phyloP scores from a whole-genome alignment of 37 sponge, comb jelly and placozoan genomes.

The Corticium candelabrum region DNA sequence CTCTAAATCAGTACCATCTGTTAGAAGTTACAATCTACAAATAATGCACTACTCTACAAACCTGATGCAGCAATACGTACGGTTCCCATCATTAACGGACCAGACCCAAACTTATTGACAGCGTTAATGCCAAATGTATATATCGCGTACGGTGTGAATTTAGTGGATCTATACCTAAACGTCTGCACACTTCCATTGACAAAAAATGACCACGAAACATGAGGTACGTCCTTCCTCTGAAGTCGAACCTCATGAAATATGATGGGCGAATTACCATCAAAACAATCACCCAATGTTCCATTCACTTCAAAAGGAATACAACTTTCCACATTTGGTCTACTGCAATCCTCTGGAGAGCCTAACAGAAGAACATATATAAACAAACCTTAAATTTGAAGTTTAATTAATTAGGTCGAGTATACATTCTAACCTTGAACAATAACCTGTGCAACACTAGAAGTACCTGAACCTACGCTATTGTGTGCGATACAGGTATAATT shows the following conservation, averaged over 20 bases:
- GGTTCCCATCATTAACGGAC: not conserved
- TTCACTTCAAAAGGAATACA: not conserved
- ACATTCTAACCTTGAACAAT: not conserved
- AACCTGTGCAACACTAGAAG: not conserved
- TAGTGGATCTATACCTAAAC: too few relatives aligned
- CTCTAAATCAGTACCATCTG: too few relatives aligned
- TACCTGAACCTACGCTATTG: not conserved
- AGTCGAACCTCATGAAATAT: not conserved
- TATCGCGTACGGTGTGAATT: not conserved
- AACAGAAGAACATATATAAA: too few relatives aligned
- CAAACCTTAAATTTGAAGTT: too few relatives aligned
- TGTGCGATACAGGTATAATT: not conserved
- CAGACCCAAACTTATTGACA: constrained; percentile 2
- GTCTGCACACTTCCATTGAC: too few relatives aligned
- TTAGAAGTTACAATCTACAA: too few relatives aligned
- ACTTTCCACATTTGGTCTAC: not conserved
- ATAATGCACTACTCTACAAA: too few relatives aligned
- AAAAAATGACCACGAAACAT: too few relatives aligned
- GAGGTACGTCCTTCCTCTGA: too few relatives aligned
- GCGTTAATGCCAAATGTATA: constrained; percentile 1
- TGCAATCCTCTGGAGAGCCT: not conserved
- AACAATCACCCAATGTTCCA: not conserved
- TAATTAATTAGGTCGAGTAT: not conserved
- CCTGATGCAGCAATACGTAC: too few relatives aligned
- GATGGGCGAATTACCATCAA: not conserved